phyloP scores from a whole-genome alignment of 2,113 vertebrate genomes.

The Hippoglossus stenolepis region DNA sequence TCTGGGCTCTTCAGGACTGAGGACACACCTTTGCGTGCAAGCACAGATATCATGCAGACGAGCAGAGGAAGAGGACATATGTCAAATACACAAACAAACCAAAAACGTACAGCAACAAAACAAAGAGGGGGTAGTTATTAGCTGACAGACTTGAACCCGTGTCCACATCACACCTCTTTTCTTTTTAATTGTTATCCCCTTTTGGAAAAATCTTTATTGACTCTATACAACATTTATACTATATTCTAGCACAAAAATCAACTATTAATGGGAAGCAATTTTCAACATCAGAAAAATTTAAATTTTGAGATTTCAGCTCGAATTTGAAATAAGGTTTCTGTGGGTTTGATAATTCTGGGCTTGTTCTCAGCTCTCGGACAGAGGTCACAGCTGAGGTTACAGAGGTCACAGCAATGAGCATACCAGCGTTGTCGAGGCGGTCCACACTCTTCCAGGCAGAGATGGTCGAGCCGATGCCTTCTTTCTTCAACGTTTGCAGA shows the following conservation, averaged over 20 bases:
- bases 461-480: constrained; percentile 67
- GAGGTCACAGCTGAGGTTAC: too few species aligned
- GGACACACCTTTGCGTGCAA: constrained; percentile 64
- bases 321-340: not conserved
- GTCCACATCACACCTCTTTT: too few species aligned
- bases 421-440: constrained; percentile 88
- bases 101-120: not conserved
- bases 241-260: not conserved
- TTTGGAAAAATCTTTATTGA: too few species aligned
- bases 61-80: not conserved
- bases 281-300: too few species aligned
- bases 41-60: constrained; percentile 17
- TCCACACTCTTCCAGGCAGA: constrained; percentile 89
- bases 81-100: not conserved
- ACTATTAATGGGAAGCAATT: not conserved
- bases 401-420: constrained; percentile 18
- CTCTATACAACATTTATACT: too few species aligned
- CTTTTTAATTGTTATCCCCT: too few species aligned
- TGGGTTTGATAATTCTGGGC: not conserved
- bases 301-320: not conserved
- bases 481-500: constrained; percentile 67
- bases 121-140: not conserved
- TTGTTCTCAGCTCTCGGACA: too few species aligned
- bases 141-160: not conserved
- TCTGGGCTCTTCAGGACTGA: constrained; percentile 90